Evolutionary conservation across 2,797 vertebrate genomes (phyloP), one percentile per base, ranked within the genome.

Genomic region (Chromis chromis): DNA sequence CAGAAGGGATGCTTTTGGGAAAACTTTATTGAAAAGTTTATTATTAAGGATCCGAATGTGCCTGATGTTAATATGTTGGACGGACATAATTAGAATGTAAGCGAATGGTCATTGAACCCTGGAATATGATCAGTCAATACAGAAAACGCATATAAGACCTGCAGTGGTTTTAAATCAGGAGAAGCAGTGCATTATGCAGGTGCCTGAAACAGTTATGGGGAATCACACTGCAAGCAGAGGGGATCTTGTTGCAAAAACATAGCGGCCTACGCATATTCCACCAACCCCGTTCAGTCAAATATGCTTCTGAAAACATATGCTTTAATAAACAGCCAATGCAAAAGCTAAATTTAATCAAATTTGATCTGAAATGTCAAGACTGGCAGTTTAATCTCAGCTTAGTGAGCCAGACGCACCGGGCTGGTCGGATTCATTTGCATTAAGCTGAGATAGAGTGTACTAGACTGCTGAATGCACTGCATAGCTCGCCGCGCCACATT

Each of bases 351-450:
- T 28, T 21, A 59, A 1, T 53, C 44, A 36, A 17, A 62, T 62
- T 50, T 49, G 9, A 61, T 54, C 25, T 48, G 28, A 21, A 62
- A 61, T 28, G 6, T 16, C 57, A 24, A 10, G 27, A 55, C 8
- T 12, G 57, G 22, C 33, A 33, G 40, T 44, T 46, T 36, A 33
- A 68, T 68, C 33, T 22, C 17, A 40, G 14, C 31, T 42, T 42
- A n/a, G 17, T 22, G 40, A 44, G 24, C n/a, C 27, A 56, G 63
- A 27, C 31, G 31, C 10, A 24, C 27, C 10, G 42, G 5, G 28
- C 44, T 53, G 28, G 9, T 65, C 13, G 28, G 21, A 69, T 16
- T 61, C 3, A 56, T 81, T 82, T 57, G 64, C 70, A 74, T 60
- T 49, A 27, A 7, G 0, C n/a, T 16, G 25, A 79, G 67, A 73